Evolutionary conservation across 2,888 invertebrate genomes (phyloP).

Genomic region (Heliconius hortense): DNA sequence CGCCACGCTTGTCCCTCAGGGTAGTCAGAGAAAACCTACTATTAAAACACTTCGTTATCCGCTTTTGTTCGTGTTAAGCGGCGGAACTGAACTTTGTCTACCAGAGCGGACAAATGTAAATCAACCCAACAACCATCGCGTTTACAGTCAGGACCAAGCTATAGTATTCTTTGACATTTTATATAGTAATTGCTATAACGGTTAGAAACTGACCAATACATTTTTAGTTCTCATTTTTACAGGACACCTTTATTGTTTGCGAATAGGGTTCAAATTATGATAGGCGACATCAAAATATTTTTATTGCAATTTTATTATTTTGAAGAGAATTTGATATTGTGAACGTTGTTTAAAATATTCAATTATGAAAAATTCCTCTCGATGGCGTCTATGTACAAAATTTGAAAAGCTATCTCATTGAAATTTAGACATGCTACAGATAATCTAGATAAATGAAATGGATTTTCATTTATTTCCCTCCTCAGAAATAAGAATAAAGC

Average conservation of each 20-base stretch:
- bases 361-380: conserved; percentile 36
- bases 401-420: conserved; percentile 21
- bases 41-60: no score
- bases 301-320: conserved; percentile 16
- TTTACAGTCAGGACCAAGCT: not conserved
- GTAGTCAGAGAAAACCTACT: no score
- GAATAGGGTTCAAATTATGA: not conserved
- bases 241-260: not conserved
- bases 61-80: no score
- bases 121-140: not conserved
- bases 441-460: conserved; percentile 23
- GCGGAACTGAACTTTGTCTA: no score
- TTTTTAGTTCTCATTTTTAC: not conserved
- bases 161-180: not conserved
- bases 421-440: conserved; percentile 18
- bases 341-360: conserved; percentile 29
- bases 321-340: conserved; percentile 27
- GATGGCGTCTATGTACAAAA: conserved; percentile 17
- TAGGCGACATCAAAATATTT: conserved; percentile 10
- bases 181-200: not conserved
- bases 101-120: no score
- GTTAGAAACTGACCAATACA: not conserved
- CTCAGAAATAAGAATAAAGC: conserved; percentile 13
- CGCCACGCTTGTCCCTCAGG: no score
- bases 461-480: conserved; percentile 14